Percentiles rank a stretch among this genome's conserved stretches.
These are phyloP conservation scores for Philopotamus ludificatus DNA, from an alignment of 1,140 invertebrate genomes.

Conservation along the genomic window DNA sequence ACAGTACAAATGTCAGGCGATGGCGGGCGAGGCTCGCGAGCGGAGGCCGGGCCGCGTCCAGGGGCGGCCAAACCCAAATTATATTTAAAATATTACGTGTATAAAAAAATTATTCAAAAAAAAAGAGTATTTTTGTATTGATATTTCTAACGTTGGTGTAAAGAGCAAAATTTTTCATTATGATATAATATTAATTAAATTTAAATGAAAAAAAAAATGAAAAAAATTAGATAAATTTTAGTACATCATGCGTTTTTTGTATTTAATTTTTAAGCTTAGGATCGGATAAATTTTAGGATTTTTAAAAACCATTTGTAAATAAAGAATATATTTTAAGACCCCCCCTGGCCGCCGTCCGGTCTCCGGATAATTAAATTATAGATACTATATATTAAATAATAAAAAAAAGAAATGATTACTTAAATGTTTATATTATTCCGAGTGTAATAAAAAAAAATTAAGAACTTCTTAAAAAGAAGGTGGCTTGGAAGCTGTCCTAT, in stretches of 20 bases:
- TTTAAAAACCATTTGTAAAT: slow-evolving; percentile 57
- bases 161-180: slow-evolving; percentile 56
- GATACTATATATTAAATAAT: slow-evolving; percentile 45
- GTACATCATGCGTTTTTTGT: slow-evolving; percentile 57
- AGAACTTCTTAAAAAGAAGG: slow-evolving; percentile 30
- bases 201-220: slow-evolving; percentile 31
- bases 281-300: slow-evolving; percentile 43
- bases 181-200: slow-evolving; percentile 45
- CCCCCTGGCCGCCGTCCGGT: slow-evolving; percentile 45
- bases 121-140: slow-evolving; percentile 60
- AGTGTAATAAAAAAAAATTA: slow-evolving; percentile 55
- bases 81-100: slow-evolving; percentile 48
- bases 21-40: slow-evolving; percentile 27
- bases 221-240: slow-evolving; percentile 57
- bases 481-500: slow-evolving; percentile 36
- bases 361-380: slow-evolving; percentile 55
- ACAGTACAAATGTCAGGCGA: slow-evolving; percentile 53
- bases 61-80: slow-evolving; percentile 36
- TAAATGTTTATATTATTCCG: slow-evolving; percentile 61
- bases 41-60: slow-evolving; percentile 20
- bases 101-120: slow-evolving; percentile 57
- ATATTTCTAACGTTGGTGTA: slow-evolving; percentile 59
- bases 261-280: slow-evolving; percentile 57
- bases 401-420: slow-evolving; percentile 38
- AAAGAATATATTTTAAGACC: slow-evolving; percentile 49